Conservation (phyloP, 2,113 vertebrate genomes). For the Centropus unirufus region DNA sequence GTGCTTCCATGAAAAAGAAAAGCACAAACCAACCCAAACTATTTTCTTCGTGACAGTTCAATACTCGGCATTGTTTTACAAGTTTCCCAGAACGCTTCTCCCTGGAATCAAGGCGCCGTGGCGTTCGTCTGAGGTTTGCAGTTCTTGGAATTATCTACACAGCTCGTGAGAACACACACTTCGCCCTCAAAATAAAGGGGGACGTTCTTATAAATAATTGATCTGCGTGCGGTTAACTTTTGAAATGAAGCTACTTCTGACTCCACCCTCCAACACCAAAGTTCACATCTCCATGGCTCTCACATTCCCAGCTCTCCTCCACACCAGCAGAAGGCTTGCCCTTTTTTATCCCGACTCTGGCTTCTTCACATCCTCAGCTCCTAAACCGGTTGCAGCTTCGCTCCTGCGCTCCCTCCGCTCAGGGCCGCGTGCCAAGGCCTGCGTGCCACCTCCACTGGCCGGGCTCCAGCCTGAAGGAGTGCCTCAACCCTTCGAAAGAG, state of each 20-base stretch:
- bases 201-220: constrained; percentile 19
- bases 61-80: background rate
- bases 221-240: background rate
- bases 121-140: constrained; percentile 22
- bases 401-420: background rate
- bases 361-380: background rate
- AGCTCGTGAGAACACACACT: background rate
- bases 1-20: background rate
- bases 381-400: background rate
- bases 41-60: constrained; percentile 10
- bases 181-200: background rate
- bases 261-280: background rate
- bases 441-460: constrained; percentile 28
- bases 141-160: constrained; percentile 38
- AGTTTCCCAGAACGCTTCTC: constrained; percentile 35
- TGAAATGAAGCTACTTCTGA: background rate
- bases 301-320: background rate
- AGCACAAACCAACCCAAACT: background rate
- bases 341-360: background rate
- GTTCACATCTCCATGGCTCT: background rate
- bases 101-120: background rate
- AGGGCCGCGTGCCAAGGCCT: constrained; percentile 5
- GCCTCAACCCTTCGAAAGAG: background rate
- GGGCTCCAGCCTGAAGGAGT: background rate
- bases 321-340: background rate